phyloP scores from a whole-genome alignment of 2,113 vertebrate species.

The Apus apus region DNA sequence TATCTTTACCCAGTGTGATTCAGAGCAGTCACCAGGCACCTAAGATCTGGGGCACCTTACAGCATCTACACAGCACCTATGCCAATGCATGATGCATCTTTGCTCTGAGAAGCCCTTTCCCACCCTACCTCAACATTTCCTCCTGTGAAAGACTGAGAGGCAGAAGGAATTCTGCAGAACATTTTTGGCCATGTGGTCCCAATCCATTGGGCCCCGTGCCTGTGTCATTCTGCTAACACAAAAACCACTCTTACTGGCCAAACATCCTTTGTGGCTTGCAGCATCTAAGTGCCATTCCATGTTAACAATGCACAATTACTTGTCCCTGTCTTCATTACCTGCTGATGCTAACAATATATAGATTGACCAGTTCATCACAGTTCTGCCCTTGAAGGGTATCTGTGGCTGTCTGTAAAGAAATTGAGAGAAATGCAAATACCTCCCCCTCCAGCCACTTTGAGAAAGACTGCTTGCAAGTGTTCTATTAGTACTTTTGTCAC shows the following conservation, averaged over 20 bases:
- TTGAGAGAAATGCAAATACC: slow-evolving; percentile 27
- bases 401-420: slow-evolving; percentile 46
- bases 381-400: neutral
- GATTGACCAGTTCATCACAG: neutral
- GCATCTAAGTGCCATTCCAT: neutral
- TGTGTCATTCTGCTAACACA: neutral
- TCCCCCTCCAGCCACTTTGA: neutral
- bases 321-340: neutral
- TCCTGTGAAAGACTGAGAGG: neutral
- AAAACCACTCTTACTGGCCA: neutral
- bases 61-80: neutral
- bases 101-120: neutral
- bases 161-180: neutral
- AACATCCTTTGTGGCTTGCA: neutral
- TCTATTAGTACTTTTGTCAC: slow-evolving; percentile 63
- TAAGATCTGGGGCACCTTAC: neutral
- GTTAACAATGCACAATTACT: neutral
- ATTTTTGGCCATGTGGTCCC: neutral
- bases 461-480: neutral
- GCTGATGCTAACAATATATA: neutral
- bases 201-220: neutral
- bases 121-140: neutral
- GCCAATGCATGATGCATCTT: accelerated
- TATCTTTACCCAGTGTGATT: neutral
- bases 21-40: neutral